Evolutionary conservation across 2,113 vertebrate genomes (phyloP).

Genomic region (Chloroceryle aenea): DNA sequence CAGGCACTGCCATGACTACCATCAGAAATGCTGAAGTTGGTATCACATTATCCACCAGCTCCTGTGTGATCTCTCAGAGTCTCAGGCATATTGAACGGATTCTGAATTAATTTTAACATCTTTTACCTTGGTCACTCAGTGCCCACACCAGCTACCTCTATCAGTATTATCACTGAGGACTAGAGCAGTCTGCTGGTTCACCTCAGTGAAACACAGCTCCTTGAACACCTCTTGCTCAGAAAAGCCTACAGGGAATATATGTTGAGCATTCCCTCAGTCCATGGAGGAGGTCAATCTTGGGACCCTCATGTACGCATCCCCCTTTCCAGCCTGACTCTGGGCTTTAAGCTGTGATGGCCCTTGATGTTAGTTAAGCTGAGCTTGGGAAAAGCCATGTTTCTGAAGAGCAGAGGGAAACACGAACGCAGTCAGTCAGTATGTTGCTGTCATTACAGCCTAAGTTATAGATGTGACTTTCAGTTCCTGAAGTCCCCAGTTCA

Average conservation of each 20-base stretch:
- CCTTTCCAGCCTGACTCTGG: not conserved
- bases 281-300: not conserved
- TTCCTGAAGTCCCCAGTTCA: not conserved
- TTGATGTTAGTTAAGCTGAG: not conserved
- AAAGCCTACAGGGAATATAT: not conserved
- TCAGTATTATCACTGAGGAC: not conserved
- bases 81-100: not conserved
- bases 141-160: not conserved
- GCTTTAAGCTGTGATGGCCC: not conserved
- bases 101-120: not conserved
- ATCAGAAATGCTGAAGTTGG: not conserved
- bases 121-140: not conserved
- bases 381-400: not conserved
- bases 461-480: not conserved
- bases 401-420: not conserved
- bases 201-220: not conserved
- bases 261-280: not conserved
- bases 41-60: not conserved
- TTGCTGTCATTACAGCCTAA: not conserved
- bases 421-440: fast-evolving
- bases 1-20: fast-evolving
- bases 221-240: not conserved
- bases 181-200: fast-evolving
- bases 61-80: not conserved
- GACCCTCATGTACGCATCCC: not conserved